A percentile compares a stretch with the other conserved stretches of the same genome.
These are phyloP conservation scores for Lochmaea crataegi DNA, from an alignment of 2,888 invertebrate species.

Conservation along the genomic window DNA sequence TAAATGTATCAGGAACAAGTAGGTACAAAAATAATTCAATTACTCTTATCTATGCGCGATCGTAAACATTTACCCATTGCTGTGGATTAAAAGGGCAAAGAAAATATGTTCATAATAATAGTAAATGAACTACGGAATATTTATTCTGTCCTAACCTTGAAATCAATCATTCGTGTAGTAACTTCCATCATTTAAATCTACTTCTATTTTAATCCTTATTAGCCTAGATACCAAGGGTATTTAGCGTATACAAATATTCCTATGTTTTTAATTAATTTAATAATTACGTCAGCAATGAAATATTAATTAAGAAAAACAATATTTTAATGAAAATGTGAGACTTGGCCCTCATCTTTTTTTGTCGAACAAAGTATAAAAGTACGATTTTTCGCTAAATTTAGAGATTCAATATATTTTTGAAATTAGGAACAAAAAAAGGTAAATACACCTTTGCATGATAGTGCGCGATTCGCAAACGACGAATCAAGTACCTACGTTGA, in stretches of 20 bases:
- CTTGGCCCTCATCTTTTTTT: background rate
- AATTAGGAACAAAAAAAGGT: too few species aligned
- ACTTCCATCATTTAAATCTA: constrained; percentile 4
- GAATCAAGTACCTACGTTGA: too few species aligned
- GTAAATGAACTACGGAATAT: background rate
- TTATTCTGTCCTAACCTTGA: constrained; percentile 1
- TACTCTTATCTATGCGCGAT: background rate
- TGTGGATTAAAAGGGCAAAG: background rate
- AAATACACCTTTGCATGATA: too few species aligned
- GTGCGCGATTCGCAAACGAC: too few species aligned
- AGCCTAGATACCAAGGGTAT: constrained; percentile 8
- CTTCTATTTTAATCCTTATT: background rate
- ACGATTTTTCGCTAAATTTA: too few species aligned
- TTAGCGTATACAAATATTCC: constrained; percentile 3
- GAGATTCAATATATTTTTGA: too few species aligned
- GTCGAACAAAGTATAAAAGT: background rate
- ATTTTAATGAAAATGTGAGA: background rate
- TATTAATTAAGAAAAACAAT: constrained; percentile 4
- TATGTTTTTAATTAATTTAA: constrained; percentile 5
- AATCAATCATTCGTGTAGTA: constrained; percentile 8
- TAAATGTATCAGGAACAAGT: background rate
- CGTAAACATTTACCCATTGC: background rate
- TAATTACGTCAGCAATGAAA: background rate
- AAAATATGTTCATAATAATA: background rate
- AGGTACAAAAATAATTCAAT: background rate